phyloP scores from a whole-genome alignment of 2,888 invertebrate species.

The Sarcophaga caerulescens region DNA sequence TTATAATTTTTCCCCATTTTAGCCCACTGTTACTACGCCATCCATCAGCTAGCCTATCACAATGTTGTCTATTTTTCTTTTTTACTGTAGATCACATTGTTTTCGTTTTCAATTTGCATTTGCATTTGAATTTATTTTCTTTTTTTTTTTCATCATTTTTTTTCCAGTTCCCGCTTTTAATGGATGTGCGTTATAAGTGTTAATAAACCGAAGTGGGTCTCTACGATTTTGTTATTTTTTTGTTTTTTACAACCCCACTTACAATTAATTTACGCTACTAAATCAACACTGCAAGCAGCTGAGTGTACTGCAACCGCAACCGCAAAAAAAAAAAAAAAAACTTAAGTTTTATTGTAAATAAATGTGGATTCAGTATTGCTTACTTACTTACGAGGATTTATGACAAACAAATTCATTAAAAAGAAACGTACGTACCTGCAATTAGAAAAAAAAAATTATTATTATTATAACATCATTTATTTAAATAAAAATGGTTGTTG shows the following conservation, averaged over 20 bases:
- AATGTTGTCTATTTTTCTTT: slow-evolving; percentile 3
- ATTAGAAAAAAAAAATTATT: slow-evolving; percentile 31
- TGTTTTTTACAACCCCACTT: slow-evolving; percentile 33
- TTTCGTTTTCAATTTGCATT: background rate
- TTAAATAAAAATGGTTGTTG: background rate
- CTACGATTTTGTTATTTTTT: background rate
- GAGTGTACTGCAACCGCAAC: background rate
- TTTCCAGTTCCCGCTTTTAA: slow-evolving; percentile 10
- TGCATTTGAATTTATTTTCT: background rate
- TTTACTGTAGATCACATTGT: slow-evolving; percentile 8
- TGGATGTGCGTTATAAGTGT: slow-evolving; percentile 59
- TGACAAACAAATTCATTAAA: slow-evolving; percentile 29
- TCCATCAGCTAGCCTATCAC: background rate
- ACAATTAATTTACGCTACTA: slow-evolving; percentile 51
- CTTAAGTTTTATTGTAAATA: background rate
- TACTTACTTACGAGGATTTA: slow-evolving; percentile 49
- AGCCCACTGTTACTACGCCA: slow-evolving; percentile 33
- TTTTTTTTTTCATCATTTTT: slow-evolving; percentile 14
- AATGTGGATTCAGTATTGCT: background rate
- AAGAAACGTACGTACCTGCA: slow-evolving; percentile 43
- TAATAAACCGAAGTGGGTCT: slow-evolving; percentile 40
- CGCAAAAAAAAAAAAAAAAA: slow-evolving; percentile 3
- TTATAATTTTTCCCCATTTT: background rate
- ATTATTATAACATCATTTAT: background rate
- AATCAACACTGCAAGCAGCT: slow-evolving; percentile 30